These are phyloP conservation scores for Picus viridis DNA, from an alignment of 2,797 vertebrate genomes.

Conservation along the genomic window DNA sequence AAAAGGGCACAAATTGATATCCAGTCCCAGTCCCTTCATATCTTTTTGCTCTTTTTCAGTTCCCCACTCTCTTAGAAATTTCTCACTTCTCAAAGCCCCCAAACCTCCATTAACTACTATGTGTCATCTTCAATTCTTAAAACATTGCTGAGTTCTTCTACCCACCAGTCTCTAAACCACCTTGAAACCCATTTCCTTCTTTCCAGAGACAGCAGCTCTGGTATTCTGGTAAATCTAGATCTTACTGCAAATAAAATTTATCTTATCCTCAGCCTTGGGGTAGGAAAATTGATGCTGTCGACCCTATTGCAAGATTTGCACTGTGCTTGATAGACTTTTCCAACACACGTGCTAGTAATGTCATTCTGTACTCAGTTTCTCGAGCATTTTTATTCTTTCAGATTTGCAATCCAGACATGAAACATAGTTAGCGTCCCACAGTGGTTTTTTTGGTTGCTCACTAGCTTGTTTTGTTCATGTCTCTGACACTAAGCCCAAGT, in stretches of 20 bases:
- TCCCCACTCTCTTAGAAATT: neutral
- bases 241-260: neutral
- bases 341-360: neutral
- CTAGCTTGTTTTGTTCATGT: neutral
- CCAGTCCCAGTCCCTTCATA: neutral
- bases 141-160: neutral
- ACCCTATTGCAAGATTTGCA: neutral
- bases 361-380: neutral
- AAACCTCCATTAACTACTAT: neutral
- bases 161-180: neutral
- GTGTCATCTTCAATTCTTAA: neutral
- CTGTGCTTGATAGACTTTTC: neutral
- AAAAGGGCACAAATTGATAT: neutral
- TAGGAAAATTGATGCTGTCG: neutral
- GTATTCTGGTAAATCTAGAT: neutral
- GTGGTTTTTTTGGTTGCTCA: fast-evolving
- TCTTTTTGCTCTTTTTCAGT: neutral
- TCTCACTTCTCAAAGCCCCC: neutral
- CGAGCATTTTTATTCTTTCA: neutral
- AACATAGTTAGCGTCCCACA: neutral
- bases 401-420: neutral
- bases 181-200: neutral
- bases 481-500: neutral
- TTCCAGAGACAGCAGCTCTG: neutral
- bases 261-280: neutral